Conservation (phyloP, 2,797 vertebrate species). For the Thunnus albacares region DNA sequence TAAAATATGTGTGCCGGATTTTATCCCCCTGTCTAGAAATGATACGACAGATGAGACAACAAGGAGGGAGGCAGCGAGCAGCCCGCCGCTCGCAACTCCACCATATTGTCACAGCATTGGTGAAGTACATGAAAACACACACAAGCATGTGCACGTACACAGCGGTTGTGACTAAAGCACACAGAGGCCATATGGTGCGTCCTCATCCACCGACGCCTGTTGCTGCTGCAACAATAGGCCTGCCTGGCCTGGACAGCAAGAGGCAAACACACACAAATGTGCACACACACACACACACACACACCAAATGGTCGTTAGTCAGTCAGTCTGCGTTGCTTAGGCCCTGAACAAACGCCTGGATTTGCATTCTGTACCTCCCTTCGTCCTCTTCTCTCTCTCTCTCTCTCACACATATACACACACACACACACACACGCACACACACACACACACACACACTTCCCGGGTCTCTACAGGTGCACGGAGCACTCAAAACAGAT, state of each 20-base stretch:
- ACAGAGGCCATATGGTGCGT: slow-evolving; percentile 97
- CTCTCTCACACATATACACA: not conserved
- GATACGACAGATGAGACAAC: slow-evolving; percentile 69
- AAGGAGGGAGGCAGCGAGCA: slow-evolving; percentile 63
- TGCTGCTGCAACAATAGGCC: slow-evolving; percentile 95
- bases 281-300: slow-evolving; percentile 58
- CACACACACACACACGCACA: slow-evolving; percentile 29
- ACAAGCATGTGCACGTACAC: slow-evolving; percentile 85
- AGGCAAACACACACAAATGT: slow-evolving; percentile 77
- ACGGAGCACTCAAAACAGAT: slow-evolving; percentile 95
- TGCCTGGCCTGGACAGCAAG: slow-evolving; percentile 86
- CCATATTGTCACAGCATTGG: slow-evolving; percentile 91
- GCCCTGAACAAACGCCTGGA: slow-evolving; percentile 83
- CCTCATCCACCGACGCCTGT: slow-evolving; percentile 93
- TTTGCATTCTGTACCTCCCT: slow-evolving; percentile 88
- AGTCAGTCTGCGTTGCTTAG: slow-evolving; percentile 77
- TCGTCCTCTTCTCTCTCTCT: slow-evolving; percentile 26
- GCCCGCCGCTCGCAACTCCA: slow-evolving; percentile 84
- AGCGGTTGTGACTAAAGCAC: slow-evolving; percentile 91
- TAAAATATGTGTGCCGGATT: slow-evolving; percentile 67
- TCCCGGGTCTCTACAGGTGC: slow-evolving; percentile 92
- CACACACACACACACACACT: slow-evolving; percentile 72
- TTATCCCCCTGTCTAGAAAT: slow-evolving; percentile 63
- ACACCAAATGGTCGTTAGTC: slow-evolving; percentile 90
- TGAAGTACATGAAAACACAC: slow-evolving; percentile 84